These are phyloP conservation scores for Gavialis gangeticus DNA, from an alignment of 2,113 vertebrate species.

Conservation along the genomic window DNA sequence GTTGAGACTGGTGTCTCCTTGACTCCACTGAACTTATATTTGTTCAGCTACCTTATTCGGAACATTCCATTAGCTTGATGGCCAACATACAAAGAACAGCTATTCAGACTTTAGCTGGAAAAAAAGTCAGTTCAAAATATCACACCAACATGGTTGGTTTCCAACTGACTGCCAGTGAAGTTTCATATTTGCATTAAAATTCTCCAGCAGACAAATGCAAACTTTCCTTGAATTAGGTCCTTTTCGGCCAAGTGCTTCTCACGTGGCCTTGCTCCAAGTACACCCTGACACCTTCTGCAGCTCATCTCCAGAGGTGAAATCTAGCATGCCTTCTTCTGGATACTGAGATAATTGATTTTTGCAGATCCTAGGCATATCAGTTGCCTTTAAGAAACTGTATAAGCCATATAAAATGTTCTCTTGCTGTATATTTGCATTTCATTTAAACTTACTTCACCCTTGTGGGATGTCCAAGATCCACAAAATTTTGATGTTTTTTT, in stretches of 20 bases:
- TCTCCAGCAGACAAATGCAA: not conserved
- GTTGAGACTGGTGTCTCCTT: conserved; percentile 32
- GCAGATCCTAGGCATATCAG: not conserved
- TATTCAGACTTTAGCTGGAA: conserved; percentile 41
- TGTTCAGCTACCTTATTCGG: conserved; percentile 26
- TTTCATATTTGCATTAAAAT: conserved; percentile 14
- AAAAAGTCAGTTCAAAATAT: conserved; percentile 34
- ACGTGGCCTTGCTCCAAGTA: not conserved
- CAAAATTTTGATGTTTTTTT: not conserved
- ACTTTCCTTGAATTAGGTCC: conserved; percentile 28
- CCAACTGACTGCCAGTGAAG: not conserved
- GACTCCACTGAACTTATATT: conserved; percentile 19
- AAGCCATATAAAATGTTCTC: not conserved
- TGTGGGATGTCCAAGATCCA: not conserved
- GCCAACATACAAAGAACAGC: conserved; percentile 31
- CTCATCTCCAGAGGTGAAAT: not conserved
- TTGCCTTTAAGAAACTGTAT: not conserved
- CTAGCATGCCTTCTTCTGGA: not conserved
- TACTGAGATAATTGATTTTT: conserved; percentile 11
- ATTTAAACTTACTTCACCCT: not conserved
- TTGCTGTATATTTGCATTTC: not conserved
- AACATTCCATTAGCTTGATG: not conserved
- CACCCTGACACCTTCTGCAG: conserved; percentile 2
- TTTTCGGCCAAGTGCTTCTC: conserved; percentile 19
- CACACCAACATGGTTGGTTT: not conserved